Evolutionary conservation across 2,113 vertebrate genomes (phyloP).

Genomic region (Apodemus speciosus): DNA sequence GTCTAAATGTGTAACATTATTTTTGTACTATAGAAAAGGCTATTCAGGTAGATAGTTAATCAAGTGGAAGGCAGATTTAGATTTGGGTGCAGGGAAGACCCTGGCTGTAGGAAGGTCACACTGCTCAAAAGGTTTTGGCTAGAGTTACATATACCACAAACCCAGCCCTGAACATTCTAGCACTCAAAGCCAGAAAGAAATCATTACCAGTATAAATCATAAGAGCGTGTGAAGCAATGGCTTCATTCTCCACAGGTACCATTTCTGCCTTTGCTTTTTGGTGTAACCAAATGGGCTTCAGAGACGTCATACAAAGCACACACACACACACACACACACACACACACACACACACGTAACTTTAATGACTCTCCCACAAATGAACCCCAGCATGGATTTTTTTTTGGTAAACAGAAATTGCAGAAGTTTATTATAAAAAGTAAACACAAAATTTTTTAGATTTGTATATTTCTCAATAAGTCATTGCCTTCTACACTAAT

Average conservation of each 20-base stretch:
- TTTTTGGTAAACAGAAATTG: no score
- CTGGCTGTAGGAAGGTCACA: background rate
- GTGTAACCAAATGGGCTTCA: background rate
- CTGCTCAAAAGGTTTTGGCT: background rate
- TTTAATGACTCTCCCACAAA: background rate
- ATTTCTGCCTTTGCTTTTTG: background rate
- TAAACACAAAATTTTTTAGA: no score
- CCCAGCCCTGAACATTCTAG: no score
- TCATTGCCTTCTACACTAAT: no score
- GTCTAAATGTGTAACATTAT: background rate
- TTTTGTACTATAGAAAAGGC: background rate
- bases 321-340: accelerated
- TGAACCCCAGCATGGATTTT: background rate
- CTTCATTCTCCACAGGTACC: background rate
- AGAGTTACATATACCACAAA: background rate
- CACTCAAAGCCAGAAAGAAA: constrained; percentile 34
- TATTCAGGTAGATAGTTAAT: background rate
- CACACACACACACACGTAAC: background rate
- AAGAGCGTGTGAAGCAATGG: background rate
- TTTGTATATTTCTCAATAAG: no score
- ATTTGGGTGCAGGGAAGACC: background rate
- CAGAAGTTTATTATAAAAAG: no score
- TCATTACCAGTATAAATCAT: background rate
- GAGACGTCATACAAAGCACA: background rate
- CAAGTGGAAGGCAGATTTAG: background rate